Base-by-base conservation (phyloP, 2,113 vertebrate species). In the Trogon melanurus region DNA sequence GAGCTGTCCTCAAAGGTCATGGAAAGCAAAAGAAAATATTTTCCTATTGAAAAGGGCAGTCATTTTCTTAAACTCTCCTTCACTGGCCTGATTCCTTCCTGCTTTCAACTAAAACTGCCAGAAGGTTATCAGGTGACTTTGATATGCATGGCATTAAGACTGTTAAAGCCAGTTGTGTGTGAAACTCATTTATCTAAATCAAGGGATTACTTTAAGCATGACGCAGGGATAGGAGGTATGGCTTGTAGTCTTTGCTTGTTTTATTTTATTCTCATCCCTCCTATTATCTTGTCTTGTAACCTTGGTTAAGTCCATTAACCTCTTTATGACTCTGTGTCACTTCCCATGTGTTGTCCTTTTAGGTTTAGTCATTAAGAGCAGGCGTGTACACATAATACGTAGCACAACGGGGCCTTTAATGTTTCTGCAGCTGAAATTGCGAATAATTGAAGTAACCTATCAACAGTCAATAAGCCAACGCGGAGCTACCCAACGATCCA, bases 281-380 rank as follows among this genome's bases (percentile, higher is more conserved):
- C 67, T 65, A 73, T 93, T 96, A 88, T 80, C 88, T 92, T 19
- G 1, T 38, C 80, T 89, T 69, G 93, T 81, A 93, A 93, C 94
- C 90, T 95, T 94, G 82, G 85, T 83, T 83, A 79, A 95, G 92
- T 79, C 72, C 95, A 93, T 96, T 97, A 96, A 88, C 92, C 91
- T 95, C 72, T 91, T 61, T 86, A 81, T 86, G 92, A 60, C 88
- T 89, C 91, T 48, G 88, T 89, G 93, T 93, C 88, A 16, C 57
- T 84, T 94, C 90, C 90, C 74, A 27, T 72, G 93, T 72, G 87
- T 71, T 84, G 75, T 94, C 83, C 89, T 94, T 86, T 94, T 41
- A 86, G 79, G 70, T 48, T 26, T 65, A 94, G 88, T 48, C 85
- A 27, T 85, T 96, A 71, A 36, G 65, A 79, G 76, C 82, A 84